Evolutionary conservation across 2,888 invertebrate genomes (phyloP).

Genomic region (Cryptus viduatorius): DNA sequence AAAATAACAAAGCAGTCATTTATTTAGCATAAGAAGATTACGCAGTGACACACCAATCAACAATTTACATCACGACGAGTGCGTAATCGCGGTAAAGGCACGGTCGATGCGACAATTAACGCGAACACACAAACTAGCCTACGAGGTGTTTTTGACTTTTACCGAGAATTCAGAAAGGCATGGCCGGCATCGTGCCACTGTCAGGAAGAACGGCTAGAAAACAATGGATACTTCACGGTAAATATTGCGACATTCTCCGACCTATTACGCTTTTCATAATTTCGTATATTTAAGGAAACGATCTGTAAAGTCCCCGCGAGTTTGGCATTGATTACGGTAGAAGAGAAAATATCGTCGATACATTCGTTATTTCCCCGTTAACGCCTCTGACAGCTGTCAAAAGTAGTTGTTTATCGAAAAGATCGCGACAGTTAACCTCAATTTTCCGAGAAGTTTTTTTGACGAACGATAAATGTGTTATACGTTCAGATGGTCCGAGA

Average conservation of each 20-base stretch:
- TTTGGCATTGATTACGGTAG: neutral
- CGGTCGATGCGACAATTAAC: conserved; percentile 5
- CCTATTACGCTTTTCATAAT: neutral
- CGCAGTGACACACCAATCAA: neutral
- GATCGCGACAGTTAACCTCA: neutral
- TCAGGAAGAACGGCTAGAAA: conserved; percentile 89
- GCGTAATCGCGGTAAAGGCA: neutral
- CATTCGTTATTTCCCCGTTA: neutral
- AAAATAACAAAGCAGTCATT: neutral
- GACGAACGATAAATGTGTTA: neutral
- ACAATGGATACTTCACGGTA: conserved; percentile 92
- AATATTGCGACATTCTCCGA: conserved; percentile 64
- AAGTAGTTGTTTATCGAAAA: conserved; percentile 19
- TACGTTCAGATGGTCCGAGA: conserved; percentile 87
- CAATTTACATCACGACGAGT: neutral
- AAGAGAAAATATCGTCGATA: neutral
- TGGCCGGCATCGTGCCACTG: conserved; percentile 87
- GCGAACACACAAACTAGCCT: neutral
- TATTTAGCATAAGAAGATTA: neutral
- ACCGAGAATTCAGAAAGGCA: conserved; percentile 73
- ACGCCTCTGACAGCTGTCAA: conserved; percentile 60
- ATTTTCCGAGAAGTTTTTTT: neutral
- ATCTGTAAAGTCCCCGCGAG: neutral
- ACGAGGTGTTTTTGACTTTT: conserved; percentile 52
- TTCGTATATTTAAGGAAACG: neutral